Evolutionary conservation across 2,113 vertebrate species (phyloP).

Genomic region (Cacatua alba): DNA sequence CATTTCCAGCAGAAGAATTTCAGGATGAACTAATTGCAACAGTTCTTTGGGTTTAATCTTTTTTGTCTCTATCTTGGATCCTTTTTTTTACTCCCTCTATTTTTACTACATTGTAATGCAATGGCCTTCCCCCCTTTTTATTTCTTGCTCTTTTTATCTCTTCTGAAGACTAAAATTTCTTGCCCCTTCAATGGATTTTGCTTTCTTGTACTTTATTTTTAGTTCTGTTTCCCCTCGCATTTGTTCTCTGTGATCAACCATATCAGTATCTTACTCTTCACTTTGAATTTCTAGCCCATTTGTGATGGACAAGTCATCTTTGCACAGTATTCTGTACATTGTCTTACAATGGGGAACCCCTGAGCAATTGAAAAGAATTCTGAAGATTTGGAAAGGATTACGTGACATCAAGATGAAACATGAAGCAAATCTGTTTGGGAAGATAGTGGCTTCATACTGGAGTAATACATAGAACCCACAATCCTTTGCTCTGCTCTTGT

Average conservation of each 20-base stretch:
- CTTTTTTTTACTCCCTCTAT: not conserved
- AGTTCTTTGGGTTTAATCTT: not conserved
- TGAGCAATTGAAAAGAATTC: not conserved
- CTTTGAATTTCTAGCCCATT: not conserved
- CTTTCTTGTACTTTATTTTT: not conserved
- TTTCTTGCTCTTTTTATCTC: not conserved
- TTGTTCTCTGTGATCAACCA: not conserved
- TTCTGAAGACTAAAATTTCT: not conserved
- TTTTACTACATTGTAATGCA: not conserved
- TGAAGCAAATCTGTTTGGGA: not conserved
- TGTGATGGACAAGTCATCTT: not conserved
- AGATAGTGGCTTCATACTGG: not conserved
- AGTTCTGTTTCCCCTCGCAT: not conserved
- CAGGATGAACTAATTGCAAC: not conserved
- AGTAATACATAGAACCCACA: not conserved
- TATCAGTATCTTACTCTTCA: not conserved
- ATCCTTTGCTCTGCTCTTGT: not conserved
- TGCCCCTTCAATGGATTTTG: not conserved
- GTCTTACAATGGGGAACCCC: not conserved
- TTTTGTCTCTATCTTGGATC: not conserved
- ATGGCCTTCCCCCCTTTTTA: not conserved
- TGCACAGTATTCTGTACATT: not conserved
- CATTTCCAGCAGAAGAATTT: not conserved
- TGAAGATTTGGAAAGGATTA: not conserved
- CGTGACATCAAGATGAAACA: not conserved